phyloP scores from a whole-genome alignment of 2,888 invertebrate genomes.

The Clivina fossor region DNA sequence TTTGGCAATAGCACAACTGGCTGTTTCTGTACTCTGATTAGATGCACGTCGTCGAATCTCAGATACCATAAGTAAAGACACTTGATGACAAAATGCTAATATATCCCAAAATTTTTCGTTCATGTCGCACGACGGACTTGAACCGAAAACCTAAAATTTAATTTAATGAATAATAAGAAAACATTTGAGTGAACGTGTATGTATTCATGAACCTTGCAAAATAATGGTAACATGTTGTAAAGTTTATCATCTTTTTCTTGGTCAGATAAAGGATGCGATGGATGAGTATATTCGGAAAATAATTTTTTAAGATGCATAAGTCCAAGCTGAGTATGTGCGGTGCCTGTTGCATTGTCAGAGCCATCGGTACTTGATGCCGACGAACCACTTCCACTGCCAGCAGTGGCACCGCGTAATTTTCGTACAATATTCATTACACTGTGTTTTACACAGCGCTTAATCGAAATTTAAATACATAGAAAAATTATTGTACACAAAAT shows the following conservation, averaged over 20 bases:
- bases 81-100: constrained; percentile 90
- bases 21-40: constrained; percentile 93
- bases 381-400: constrained; percentile 56
- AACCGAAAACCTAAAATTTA: constrained; percentile 79
- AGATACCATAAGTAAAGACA: constrained; percentile 93
- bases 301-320: constrained; percentile 95
- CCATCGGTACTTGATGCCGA: constrained; percentile 58
- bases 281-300: constrained; percentile 92
- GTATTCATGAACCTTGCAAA: constrained; percentile 79
- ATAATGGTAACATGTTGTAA: constrained; percentile 96
- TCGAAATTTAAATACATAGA: not conserved
- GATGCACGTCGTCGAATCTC: constrained; percentile 94
- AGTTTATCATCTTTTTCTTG: constrained; percentile 88
- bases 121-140: constrained; percentile 93
- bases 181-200: constrained; percentile 1
- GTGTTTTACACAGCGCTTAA: constrained; percentile 28
- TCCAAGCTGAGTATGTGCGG: constrained; percentile 84
- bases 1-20: constrained; percentile 95
- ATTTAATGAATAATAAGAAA: constrained; percentile 16
- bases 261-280: constrained; percentile 76
- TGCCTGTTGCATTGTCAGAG: constrained; percentile 62
- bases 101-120: constrained; percentile 97
- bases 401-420: constrained; percentile 71
- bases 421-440: constrained; percentile 85
- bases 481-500: constrained; percentile 9